These are phyloP conservation scores for Pissodes strobi DNA, from an alignment of 1,140 invertebrate genomes.

Conservation along the genomic window DNA sequence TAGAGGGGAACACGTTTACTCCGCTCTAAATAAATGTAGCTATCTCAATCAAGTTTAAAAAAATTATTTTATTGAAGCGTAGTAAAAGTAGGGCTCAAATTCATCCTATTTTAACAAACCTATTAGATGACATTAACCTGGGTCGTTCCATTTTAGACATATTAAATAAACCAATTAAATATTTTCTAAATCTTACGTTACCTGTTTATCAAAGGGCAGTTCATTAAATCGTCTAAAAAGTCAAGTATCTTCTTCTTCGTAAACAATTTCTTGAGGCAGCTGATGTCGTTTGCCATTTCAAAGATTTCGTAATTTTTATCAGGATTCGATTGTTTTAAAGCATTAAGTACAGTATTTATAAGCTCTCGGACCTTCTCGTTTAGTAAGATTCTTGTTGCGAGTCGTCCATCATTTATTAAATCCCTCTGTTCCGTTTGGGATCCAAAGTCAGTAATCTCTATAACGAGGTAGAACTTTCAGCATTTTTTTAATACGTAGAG, in stretches of 20 bases:
- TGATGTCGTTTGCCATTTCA: conserved; percentile 35
- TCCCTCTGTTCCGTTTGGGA: background rate
- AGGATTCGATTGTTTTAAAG: conserved; percentile 41
- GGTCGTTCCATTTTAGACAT: no score
- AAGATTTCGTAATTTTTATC: conserved; percentile 40
- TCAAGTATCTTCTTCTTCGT: conserved; percentile 38
- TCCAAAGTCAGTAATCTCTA: conserved; percentile 6
- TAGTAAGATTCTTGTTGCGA: conserved; percentile 42
- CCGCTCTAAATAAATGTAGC: no score
- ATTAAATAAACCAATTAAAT: no score
- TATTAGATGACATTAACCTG: no score
- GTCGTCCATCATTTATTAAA: conserved; percentile 40
- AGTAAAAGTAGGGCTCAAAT: no score
- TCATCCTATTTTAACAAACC: no score
- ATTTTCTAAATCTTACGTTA: no score
- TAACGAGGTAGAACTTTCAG: no score
- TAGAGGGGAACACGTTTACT: no score
- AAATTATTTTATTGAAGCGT: no score
- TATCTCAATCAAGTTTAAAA: no score
- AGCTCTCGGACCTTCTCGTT: conserved; percentile 47
- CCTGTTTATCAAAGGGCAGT: conserved; percentile 35
- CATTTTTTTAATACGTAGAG: no score
- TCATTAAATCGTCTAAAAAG: conserved; percentile 40
- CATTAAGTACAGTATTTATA: conserved; percentile 41
- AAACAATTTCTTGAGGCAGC: conserved; percentile 35